Conservation (phyloP, 2,888 invertebrate genomes). For the Troilus luridus region DNA sequence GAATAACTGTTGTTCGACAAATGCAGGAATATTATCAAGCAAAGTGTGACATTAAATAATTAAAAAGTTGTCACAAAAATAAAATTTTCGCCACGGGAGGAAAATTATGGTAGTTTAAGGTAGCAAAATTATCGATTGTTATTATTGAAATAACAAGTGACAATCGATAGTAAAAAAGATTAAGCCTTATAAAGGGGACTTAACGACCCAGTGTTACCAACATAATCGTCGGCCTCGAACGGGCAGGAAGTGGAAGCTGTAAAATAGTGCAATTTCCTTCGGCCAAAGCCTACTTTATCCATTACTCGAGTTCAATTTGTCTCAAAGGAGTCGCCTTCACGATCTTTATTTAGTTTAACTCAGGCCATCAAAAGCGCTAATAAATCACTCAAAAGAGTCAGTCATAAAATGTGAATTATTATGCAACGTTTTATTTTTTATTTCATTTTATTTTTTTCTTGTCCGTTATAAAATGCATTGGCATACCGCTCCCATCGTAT, state of each 20-base stretch:
- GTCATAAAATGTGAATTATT: background rate
- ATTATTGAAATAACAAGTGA: background rate
- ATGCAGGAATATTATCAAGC: too few species aligned
- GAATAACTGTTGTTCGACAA: too few species aligned
- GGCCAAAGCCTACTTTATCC: conserved; percentile 1
- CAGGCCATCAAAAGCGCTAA: background rate
- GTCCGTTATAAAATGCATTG: background rate
- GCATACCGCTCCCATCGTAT: background rate
- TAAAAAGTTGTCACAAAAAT: too few species aligned
- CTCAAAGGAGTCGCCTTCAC: background rate
- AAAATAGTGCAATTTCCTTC: conserved; percentile 57
- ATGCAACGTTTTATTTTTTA: background rate
- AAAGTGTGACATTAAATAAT: too few species aligned
- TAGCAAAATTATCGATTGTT: background rate
- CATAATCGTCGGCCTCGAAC: conserved; percentile 18
- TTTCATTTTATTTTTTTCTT: background rate
- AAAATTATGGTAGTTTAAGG: too few species aligned
- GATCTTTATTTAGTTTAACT: background rate
- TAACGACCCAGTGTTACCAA: conserved; percentile 30
- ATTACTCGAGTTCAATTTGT: background rate
- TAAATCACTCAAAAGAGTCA: background rate
- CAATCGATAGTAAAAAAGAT: background rate
- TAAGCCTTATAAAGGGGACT: background rate
- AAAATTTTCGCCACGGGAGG: too few species aligned
- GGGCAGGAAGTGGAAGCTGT: conserved; percentile 52